Base-by-base conservation (phyloP, 1,140 invertebrate genomes). In the Stegodyphus mimosarum region DNA sequence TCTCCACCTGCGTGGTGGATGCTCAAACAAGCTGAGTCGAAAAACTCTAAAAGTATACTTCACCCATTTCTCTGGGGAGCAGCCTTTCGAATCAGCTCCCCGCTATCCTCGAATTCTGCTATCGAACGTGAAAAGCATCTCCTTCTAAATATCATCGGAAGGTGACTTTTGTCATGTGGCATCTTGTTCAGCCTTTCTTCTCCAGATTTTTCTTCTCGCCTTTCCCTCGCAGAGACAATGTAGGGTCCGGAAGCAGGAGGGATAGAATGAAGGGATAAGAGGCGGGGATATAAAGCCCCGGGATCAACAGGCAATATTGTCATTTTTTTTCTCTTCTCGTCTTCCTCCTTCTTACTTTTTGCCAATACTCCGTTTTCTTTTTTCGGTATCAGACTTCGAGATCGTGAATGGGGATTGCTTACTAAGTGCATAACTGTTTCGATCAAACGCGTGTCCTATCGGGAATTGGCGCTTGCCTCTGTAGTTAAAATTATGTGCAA, bases 271-370 rank as follows among this genome's bases (percentile, higher is more conserved):
- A 77, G 60, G 64, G 52, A 75, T 60, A 33, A 63, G 63, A 48
- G 60, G 49, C 9, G 51, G 52, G 77, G 49, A 52, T 55, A 69
- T 70, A 79, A 79, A 79, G 77, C 77, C 77, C 17, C 53, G 77
- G 77, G 77, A 79, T 79, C 77, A 79, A 79, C 77, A 79, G 77
- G 77, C 77, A 79, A 79, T 79, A 79, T 79, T 67, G 77, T 55
- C n/a, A 79, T 79, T 79, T 79, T 79, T 66, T 64, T 33, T 33
- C 33, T 33, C 33, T 33, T 33, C 33, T 33, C 33, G 33, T 33
- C 33, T 33, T 33, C 33, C 55, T 51, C 33, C 3, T n/a, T 69
- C 33, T 48, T 48, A 6, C 74, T 13, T 50, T 66, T 18, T 66
- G n/a, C 50, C 49, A 33, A 33, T 33, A 33, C 33, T 33, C 33